Conservation (phyloP, 35 echinoderm and acorn worm species). For the Heliocidaris erythrogramma region DNA sequence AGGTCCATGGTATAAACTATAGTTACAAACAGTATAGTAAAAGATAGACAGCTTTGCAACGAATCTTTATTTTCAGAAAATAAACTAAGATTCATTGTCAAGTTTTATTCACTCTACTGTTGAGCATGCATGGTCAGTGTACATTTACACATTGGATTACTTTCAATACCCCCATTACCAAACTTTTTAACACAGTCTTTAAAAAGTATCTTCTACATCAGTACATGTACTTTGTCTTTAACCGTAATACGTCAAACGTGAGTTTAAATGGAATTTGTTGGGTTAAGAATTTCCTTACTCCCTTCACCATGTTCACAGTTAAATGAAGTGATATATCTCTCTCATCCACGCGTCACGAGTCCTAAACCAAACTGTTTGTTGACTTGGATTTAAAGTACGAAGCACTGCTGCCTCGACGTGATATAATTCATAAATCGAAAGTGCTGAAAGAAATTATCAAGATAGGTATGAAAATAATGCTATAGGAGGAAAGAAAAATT, state of each 20-base stretch:
- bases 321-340: not conserved
- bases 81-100: no score
- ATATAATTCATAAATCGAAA: not conserved
- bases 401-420: not conserved
- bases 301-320: not conserved
- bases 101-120: no score
- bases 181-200: no score
- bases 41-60: no score
- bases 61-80: no score
- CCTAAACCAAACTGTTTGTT: slow-evolving; percentile 11
- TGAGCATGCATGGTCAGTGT: no score
- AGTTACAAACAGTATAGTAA: no score
- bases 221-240: no score
- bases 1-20: no score
- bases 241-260: not conserved
- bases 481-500: not conserved
- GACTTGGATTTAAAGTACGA: slow-evolving; percentile 17
- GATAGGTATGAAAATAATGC: not conserved
- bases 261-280: not conserved
- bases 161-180: no score
- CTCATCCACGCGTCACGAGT: not conserved
- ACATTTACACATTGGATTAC: no score
- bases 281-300: not conserved
- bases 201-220: no score
- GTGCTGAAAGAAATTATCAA: slow-evolving; percentile 11